Conservation (phyloP, 2,113 vertebrate genomes). For the Heloderma charlesbogerti region DNA sequence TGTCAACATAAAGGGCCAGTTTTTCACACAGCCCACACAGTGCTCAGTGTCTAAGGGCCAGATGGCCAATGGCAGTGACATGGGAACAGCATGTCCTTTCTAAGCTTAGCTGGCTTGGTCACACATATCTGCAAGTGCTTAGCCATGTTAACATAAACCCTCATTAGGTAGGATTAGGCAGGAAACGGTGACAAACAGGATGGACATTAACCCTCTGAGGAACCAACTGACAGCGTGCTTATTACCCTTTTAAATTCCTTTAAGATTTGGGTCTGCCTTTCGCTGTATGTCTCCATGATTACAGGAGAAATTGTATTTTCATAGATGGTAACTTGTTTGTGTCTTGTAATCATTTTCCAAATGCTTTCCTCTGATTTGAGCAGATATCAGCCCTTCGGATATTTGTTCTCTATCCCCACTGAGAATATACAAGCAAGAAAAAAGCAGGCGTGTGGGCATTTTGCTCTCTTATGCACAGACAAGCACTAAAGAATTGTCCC, state of each 20-base stretch:
- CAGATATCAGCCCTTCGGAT: background rate
- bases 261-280: slow-evolving; percentile 59
- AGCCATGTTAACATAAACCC: slow-evolving; percentile 97
- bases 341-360: slow-evolving; percentile 60
- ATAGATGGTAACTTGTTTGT: slow-evolving; percentile 69
- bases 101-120: slow-evolving; percentile 87
- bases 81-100: slow-evolving; percentile 84
- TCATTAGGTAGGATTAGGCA: slow-evolving; percentile 94
- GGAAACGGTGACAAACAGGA: slow-evolving; percentile 91
- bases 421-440: background rate
- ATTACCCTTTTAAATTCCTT: slow-evolving; percentile 88
- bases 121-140: slow-evolving; percentile 85
- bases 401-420: background rate
- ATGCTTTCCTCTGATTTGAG: slow-evolving; percentile 12
- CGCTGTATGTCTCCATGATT: slow-evolving; percentile 58
- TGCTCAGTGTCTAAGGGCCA: slow-evolving; percentile 78
- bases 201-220: slow-evolving; percentile 90
- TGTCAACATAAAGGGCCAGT: too few relatives aligned
- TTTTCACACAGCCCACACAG: background rate
- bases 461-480: background rate
- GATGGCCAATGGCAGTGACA: slow-evolving; percentile 87
- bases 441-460: background rate
- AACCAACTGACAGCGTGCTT: slow-evolving; percentile 79
- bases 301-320: slow-evolving; percentile 55
- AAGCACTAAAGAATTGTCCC: background rate